Evolutionary conservation across 2,888 invertebrate species (phyloP), one percentile per base, ranked within the genome.

Genomic region (Agrotis clavis): DNA sequence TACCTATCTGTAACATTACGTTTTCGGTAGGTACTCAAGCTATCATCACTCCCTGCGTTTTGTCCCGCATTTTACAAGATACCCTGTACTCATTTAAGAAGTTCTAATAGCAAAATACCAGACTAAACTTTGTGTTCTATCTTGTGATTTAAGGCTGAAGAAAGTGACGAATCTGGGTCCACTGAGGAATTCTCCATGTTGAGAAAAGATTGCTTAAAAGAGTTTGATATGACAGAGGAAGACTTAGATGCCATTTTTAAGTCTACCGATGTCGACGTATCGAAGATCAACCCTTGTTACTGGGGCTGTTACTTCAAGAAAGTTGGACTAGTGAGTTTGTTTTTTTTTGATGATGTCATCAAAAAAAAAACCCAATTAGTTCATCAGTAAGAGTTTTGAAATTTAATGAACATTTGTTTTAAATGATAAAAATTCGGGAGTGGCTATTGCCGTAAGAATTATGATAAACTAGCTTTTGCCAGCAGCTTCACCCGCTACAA

Each of bases 81-180:
- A 35, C 35, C 7, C 35, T 57, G 0, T 35, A 35, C 30, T n/a
- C n/a, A 56, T 9, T n/a, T 30, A 0, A 35, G 11, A 30, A 6
- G 11, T n/a, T 57, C n/a, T n/a, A 13, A 18, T 13, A n/a, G 11
- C 11, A 35, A 35, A 57, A 14, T 18, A 2, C 7, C 21, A n/a
- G 16, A 14, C 9, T 25, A 18, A 54, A 25, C 16, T 25, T 54
- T 54, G 7, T 54, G 16, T 9, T 54, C 16, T 25, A 18, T 67
- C 53, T 30, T 53, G n/a, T 51, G 3, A 41, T 69, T 69, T 18
- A 14, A 69, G 68, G 45, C 51, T 45, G 68, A 71, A 19, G 68
- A 71, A 45, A 53, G 30, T 18, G 14, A 47, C 19, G 25, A 6
- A 18, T 30, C 30, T 21, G 45, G 14, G 3, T 54, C 45, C 19